Base-by-base conservation (phyloP, 2,113 vertebrate genomes). In the Corydoras maculifer region DNA sequence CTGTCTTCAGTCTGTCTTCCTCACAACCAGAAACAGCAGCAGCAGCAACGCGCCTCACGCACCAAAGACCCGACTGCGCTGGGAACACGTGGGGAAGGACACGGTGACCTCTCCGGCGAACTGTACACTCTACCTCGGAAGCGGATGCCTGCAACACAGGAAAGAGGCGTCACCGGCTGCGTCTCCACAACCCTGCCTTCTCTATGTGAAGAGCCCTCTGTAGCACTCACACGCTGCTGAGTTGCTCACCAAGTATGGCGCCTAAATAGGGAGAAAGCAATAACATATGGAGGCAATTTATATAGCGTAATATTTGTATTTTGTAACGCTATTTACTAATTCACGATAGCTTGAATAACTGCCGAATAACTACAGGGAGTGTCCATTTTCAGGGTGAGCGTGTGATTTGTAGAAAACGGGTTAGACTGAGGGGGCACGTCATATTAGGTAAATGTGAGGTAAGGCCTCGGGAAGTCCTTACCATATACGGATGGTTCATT, bases 21-120 rank as follows among this genome's bases (percentile, higher is more conserved):
- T 65, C 53, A 15, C 2, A 25, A 25, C 18, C 18, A 25, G 18
- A 25, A 25, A 25, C 18, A 25, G 18, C 18, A 25, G 18, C 18
- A n/a, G 43, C 11, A 2, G 14, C 13, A 57, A n/a, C 13, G n/a
- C 54, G 35, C 18, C 18, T 25, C 18, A 25, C 18, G 18, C 18
- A 25, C 18, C 18, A 6, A 13, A n/a, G 59, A 74, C 65, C 69
- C 13, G 71, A 62, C 14, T 2, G 7, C 50, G 2, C 60, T 11
- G 59, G 48, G 72, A 50, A 84, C 89, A 90, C 87, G 87, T 90
- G 88, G 75, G 85, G 81, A 90, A 91, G 90, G 90, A 85, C 91
- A 87, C 87, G 12, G 79, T 88, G 86, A 91, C 89, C 89, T 89
- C 68, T 51, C 51, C 15, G 35, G 68, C 74, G 78, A 82, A 70